Conservation (phyloP, 2,888 invertebrate genomes). For the Therioaphis trifolii region DNA sequence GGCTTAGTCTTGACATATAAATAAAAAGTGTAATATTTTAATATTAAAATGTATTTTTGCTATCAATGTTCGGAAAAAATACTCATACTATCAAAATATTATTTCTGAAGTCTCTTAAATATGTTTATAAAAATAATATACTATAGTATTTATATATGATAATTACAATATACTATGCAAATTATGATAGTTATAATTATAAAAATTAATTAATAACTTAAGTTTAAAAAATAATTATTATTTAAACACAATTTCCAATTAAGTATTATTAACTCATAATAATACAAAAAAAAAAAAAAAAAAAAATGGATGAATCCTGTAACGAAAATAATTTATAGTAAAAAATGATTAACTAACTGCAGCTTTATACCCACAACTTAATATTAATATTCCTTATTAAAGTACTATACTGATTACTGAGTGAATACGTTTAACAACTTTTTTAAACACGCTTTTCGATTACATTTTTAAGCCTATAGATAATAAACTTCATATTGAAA, state of each 20-base stretch:
- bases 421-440: not conserved
- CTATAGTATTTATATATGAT: too few species aligned
- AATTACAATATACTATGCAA: not conserved
- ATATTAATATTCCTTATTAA: not conserved
- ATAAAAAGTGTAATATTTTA: too few species aligned
- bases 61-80: too few species aligned
- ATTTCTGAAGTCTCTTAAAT: too few species aligned
- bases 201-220: conserved; percentile 4
- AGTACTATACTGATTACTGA: not conserved
- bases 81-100: too few species aligned
- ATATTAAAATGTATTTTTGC: too few species aligned
- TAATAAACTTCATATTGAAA: not conserved
- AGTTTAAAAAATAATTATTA: conserved; percentile 38
- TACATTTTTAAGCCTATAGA: not conserved
- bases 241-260: conserved; percentile 33
- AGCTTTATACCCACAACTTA: not conserved
- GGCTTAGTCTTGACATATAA: too few species aligned
- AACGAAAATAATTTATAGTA: not conserved
- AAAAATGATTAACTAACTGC: not conserved
- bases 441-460: not conserved
- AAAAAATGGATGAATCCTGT: not conserved
- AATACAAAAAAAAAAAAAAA: not conserved
- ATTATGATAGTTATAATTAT: not conserved
- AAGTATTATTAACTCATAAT: conserved; percentile 1
- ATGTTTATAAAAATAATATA: too few species aligned